phyloP scores from a whole-genome alignment of 53 echinoderm and acorn worm species.

The Crossaster papposus region DNA sequence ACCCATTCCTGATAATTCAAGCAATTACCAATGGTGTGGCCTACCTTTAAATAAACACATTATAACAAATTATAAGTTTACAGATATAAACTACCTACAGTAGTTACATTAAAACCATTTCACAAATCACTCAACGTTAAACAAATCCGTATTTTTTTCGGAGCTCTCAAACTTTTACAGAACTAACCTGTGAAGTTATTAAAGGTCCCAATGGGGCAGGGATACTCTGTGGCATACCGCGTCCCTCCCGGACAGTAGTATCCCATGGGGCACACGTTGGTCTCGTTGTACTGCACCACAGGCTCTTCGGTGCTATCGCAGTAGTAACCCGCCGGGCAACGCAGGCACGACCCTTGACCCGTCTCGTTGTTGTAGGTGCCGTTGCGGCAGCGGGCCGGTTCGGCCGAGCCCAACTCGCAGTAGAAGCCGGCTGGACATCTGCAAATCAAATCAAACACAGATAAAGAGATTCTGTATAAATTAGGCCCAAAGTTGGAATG shows the following conservation, averaged over 20 bases:
- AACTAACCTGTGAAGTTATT: constrained; percentile 89
- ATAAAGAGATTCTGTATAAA: not conserved
- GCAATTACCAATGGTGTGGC: too few species aligned
- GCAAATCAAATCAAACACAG: constrained; percentile 21
- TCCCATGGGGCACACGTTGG: constrained; percentile 78
- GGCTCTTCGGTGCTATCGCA: constrained; percentile 94
- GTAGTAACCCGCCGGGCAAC: constrained; percentile 93
- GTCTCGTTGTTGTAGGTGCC: constrained; percentile 95
- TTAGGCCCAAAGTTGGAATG: too few species aligned
- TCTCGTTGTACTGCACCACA: constrained; percentile 88
- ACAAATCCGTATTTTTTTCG: too few species aligned
- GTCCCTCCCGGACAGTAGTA: constrained; percentile 91
- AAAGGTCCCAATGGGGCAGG: constrained; percentile 90
- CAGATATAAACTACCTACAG: too few species aligned
- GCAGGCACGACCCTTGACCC: constrained; percentile 89
- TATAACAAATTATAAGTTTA: too few species aligned
- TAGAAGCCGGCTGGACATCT: constrained; percentile 91
- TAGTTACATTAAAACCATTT: too few species aligned
- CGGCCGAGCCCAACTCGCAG: constrained; percentile 84
- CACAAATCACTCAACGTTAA: too few species aligned
- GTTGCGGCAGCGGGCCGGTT: constrained; percentile 94
- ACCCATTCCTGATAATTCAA: too few species aligned
- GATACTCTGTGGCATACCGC: constrained; percentile 79
- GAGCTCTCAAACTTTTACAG: not conserved
- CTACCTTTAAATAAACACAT: too few species aligned